Conservation (phyloP, 2,113 vertebrate species). For the Arothron firmamentum region DNA sequence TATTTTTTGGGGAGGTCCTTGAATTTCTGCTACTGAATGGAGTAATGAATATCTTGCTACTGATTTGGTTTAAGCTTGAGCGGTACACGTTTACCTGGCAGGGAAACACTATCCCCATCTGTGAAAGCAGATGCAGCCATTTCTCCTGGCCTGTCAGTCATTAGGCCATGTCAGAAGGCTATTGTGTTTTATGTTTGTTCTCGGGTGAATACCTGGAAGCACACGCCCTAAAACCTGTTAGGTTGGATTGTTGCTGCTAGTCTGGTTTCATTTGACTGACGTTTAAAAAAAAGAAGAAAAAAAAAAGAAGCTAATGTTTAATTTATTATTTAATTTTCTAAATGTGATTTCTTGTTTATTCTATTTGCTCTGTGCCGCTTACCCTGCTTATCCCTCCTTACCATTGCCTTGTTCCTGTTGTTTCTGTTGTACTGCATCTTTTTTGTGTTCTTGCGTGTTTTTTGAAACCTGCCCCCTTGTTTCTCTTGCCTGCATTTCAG, state of each 20-base stretch:
- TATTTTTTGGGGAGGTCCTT: too few species aligned
- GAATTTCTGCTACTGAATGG: background rate
- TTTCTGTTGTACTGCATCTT: conserved; percentile 68
- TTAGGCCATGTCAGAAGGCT: background rate
- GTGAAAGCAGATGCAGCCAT: conserved; percentile 7
- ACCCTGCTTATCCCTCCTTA: conserved; percentile 56
- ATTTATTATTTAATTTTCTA: background rate
- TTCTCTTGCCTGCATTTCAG: conserved; percentile 99
- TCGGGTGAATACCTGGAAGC: conserved; percentile 3
- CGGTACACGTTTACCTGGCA: background rate
- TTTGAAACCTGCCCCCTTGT: conserved; percentile 97
- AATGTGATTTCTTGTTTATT: conserved; percentile 6
- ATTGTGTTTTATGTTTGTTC: conserved; percentile 6
- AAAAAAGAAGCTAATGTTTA: background rate
- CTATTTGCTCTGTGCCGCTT: conserved; percentile 34
- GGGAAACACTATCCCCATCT: background rate
- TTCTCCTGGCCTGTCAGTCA: conserved; percentile 3
- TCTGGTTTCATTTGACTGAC: conserved; percentile 13
- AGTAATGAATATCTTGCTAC: background rate
- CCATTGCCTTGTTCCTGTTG: conserved; percentile 56
- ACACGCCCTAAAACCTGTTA: conserved; percentile 25
- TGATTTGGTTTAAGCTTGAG: background rate
- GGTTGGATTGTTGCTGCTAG: background rate
- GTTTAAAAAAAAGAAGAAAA: conserved; percentile 1
- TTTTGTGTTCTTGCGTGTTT: conserved; percentile 77